Evolutionary conservation across 1,140 invertebrate genomes (phyloP).

Genomic region (Drosophila baimaii): DNA sequence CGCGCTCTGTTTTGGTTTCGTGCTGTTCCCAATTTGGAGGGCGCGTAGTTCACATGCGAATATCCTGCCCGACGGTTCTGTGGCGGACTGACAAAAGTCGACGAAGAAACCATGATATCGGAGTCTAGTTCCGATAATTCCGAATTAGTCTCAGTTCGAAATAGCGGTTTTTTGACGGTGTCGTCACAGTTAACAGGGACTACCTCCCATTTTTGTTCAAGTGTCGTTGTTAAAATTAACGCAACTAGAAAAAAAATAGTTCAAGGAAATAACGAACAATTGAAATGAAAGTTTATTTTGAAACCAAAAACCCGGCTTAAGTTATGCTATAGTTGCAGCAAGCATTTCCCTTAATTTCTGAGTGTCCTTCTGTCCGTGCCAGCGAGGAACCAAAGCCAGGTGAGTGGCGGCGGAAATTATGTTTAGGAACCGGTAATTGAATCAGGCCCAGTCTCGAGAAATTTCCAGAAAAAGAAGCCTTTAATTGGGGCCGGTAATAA

Average conservation of each 20-base stretch:
- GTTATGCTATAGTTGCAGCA: background rate
- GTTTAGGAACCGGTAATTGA: slow-evolving; percentile 35
- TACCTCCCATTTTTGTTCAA: background rate
- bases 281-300: background rate
- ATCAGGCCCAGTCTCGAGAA: background rate
- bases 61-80: slow-evolving; percentile 71
- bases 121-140: background rate
- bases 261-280: no score
- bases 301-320: no score
- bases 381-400: slow-evolving; percentile 8
- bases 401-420: slow-evolving; percentile 37
- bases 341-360: background rate
- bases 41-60: slow-evolving; percentile 72
- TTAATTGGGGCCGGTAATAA: slow-evolving; percentile 15
- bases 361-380: background rate
- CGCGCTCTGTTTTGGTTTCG: slow-evolving; percentile 49
- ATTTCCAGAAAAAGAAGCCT: slow-evolving; percentile 1
- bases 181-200: background rate
- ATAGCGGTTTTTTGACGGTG: background rate
- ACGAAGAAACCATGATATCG: background rate
- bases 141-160: background rate
- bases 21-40: slow-evolving; percentile 46
- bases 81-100: slow-evolving; percentile 30
- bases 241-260: background rate
- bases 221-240: background rate